Evolutionary conservation across 2,888 invertebrate genomes (phyloP).

Genomic region (Drosophila neoperkinsi): DNA sequence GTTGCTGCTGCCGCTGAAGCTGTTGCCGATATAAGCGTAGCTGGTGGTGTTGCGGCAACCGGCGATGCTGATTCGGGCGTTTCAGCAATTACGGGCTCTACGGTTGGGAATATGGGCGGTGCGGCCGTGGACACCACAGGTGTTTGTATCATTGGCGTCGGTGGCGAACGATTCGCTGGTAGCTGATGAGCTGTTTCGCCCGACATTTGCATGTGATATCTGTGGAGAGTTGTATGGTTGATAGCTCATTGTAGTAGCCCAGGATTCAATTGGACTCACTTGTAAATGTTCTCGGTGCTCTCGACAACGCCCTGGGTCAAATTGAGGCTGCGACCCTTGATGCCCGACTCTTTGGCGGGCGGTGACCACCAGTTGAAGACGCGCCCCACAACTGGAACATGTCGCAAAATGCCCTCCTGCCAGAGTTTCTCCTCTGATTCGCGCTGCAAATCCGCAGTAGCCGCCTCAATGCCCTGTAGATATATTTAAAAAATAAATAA

Average conservation of each 20-base stretch:
- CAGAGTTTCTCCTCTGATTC: conserved; percentile 96
- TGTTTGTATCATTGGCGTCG: conserved; percentile 89
- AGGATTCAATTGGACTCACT: conserved; percentile 69
- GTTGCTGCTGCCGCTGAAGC: conserved; percentile 54
- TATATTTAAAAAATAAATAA: not conserved
- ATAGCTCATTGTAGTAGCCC: not conserved
- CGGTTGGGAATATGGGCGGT: conserved; percentile 83
- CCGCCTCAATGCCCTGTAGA: conserved; percentile 93
- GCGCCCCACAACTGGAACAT: conserved; percentile 97
- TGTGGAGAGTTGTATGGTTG: conserved; percentile 54
- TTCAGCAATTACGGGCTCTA: conserved; percentile 54
- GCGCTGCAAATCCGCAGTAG: conserved; percentile 95
- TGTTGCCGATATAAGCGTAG: conserved; percentile 86
- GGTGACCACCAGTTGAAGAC: conserved; percentile 99
- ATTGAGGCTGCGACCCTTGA: conserved; percentile 93
- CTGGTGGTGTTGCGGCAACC: conserved; percentile 85
- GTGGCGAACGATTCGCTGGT: conserved; percentile 88
- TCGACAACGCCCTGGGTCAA: conserved; percentile 92
- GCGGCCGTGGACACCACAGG: conserved; percentile 86
- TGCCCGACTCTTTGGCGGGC: conserved; percentile 89
- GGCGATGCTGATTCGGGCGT: conserved; percentile 51
- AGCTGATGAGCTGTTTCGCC: conserved; percentile 86
- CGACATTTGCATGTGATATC: conserved; percentile 92
- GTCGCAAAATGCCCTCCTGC: conserved; percentile 97
- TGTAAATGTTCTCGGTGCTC: conserved; percentile 92